Conservation (phyloP, 1,140 invertebrate genomes). For the Archegozetes longisetosus region DNA sequence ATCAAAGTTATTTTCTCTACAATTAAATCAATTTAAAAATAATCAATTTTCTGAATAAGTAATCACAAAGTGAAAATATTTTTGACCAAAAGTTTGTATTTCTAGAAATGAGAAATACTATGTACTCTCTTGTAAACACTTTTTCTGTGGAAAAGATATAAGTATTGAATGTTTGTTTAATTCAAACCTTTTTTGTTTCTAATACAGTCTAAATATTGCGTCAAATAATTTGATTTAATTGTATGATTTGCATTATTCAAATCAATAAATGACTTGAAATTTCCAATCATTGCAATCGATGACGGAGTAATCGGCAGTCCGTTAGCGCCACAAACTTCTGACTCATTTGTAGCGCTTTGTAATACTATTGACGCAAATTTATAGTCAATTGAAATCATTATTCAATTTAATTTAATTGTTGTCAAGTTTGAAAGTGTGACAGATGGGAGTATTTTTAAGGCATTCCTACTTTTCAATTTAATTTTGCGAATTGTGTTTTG, state of each 20-base stretch:
- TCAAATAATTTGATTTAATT: slow-evolving; percentile 33
- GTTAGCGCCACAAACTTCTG: slow-evolving; percentile 79
- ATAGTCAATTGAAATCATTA: neutral
- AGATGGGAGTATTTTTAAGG: too few relatives aligned
- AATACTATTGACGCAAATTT: neutral
- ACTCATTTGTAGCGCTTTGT: neutral
- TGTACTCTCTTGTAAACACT: too few relatives aligned
- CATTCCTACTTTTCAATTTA: too few relatives aligned
- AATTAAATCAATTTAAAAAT: slow-evolving; percentile 6
- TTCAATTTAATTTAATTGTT: neutral
- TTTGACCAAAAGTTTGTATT: too few relatives aligned
- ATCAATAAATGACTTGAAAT: slow-evolving; percentile 42
- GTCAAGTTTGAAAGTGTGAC: too few relatives aligned
- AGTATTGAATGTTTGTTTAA: neutral
- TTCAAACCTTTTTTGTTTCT: slow-evolving; percentile 78
- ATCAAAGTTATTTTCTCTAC: slow-evolving; percentile 16
- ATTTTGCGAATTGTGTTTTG: too few relatives aligned
- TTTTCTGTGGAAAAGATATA: too few relatives aligned
- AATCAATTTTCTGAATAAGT: slow-evolving; percentile 2
- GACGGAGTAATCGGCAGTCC: slow-evolving; percentile 87
- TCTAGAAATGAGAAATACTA: too few relatives aligned
- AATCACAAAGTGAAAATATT: too few relatives aligned
- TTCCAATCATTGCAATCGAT: slow-evolving; percentile 80
- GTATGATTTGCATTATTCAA: slow-evolving; percentile 57
- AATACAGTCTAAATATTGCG: slow-evolving; percentile 75